A percentile compares a stretch with the other conserved stretches of the same genome.
These are phyloP conservation scores for Tamandua tetradactyla DNA, from an alignment of 2,797 vertebrate genomes.

Conservation along the genomic window DNA sequence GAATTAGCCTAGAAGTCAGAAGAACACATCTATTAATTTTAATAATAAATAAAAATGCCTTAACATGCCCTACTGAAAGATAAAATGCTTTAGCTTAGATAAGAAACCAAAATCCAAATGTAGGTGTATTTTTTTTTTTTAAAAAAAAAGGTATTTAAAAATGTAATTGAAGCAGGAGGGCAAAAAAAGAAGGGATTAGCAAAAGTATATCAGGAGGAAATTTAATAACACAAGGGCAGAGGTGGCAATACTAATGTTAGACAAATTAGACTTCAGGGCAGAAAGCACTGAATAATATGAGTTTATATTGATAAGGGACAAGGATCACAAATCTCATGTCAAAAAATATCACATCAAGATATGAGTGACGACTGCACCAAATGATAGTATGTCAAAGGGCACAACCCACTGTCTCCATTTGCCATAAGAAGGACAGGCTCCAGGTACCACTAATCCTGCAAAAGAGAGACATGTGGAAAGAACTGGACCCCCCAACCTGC, in stretches of 20 bases:
- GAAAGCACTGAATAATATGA: neutral
- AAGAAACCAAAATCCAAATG: neutral
- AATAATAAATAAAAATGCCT: slow-evolving; percentile 13
- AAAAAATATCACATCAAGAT: too few relatives aligned
- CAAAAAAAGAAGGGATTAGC: neutral
- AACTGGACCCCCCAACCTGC: neutral
- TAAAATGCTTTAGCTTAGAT: slow-evolving; percentile 15
- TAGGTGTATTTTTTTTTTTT: neutral
- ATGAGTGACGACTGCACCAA: neutral
- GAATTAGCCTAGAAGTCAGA: neutral
- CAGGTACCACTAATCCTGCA: neutral
- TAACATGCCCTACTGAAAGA: neutral
- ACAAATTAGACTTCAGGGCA: neutral
- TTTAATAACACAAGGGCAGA: neutral
- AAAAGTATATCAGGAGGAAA: neutral
- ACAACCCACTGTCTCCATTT: neutral
- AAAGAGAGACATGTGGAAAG: neutral
- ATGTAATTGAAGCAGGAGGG: neutral
- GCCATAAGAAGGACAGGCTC: neutral
- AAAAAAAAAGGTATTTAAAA: neutral
- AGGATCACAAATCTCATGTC: too few relatives aligned
- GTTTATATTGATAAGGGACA: neutral
- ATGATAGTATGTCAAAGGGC: neutral
- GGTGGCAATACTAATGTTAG: neutral
- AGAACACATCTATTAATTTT: neutral